Evolutionary conservation across 2,797 vertebrate species (phyloP).

Genomic region (Echiichthys vipera): DNA sequence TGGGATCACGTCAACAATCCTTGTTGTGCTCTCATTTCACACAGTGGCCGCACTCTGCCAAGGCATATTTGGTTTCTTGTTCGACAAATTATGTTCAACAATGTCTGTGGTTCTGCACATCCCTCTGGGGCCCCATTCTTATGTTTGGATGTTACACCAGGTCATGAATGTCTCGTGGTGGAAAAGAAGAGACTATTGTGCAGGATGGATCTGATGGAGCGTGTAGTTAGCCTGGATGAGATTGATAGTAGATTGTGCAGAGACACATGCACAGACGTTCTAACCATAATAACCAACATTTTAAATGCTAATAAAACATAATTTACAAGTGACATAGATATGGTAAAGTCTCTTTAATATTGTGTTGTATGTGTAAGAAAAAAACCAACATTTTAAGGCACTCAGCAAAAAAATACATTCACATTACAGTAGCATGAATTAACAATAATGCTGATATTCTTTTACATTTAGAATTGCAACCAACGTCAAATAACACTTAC

Average conservation of each 20-base stretch:
- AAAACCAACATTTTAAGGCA: conserved; percentile 17
- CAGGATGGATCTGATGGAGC: conserved; percentile 3
- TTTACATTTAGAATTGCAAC: conserved; percentile 12
- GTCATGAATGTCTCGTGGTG: conserved; percentile 27
- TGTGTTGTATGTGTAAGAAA: conserved; percentile 29
- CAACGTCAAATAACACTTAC: background rate
- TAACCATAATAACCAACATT: background rate
- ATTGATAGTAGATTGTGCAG: background rate
- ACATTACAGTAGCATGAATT: conserved; percentile 34
- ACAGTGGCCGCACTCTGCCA: conserved; percentile 18
- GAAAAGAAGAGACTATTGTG: conserved; percentile 62
- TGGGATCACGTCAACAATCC: conserved; percentile 31
- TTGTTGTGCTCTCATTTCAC: conserved; percentile 43
- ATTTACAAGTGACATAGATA: background rate
- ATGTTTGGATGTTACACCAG: conserved; percentile 40
- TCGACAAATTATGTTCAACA: conserved; percentile 45
- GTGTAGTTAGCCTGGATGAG: background rate
- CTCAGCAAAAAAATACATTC: conserved; percentile 17
- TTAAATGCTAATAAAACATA: conserved; percentile 4
- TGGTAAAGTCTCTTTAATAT: conserved; percentile 34
- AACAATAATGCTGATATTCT: background rate
- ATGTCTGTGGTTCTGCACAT: conserved; percentile 39
- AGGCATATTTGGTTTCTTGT: conserved; percentile 64
- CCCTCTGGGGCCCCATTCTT: conserved; percentile 47
- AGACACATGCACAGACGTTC: conserved; percentile 3